These are phyloP conservation scores for Drosophila borealis DNA, from an alignment of 2,888 invertebrate species.

Conservation along the genomic window DNA sequence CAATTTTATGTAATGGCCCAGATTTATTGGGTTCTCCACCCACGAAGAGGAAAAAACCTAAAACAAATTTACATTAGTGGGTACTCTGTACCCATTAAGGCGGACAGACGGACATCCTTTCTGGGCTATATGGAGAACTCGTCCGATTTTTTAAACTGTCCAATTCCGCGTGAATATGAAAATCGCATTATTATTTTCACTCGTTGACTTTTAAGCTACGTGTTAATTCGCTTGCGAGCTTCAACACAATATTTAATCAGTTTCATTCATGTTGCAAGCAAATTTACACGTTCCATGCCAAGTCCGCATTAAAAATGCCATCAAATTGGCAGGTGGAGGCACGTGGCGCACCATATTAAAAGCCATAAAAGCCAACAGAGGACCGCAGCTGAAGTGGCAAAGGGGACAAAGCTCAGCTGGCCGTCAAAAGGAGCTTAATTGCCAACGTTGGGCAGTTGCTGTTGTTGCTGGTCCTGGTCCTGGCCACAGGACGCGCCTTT, in stretches of 20 bases:
- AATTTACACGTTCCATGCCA: conserved; percentile 85
- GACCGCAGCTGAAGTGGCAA: conserved; percentile 17
- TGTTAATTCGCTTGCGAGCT: conserved; percentile 26
- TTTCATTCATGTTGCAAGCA: conserved; percentile 22
- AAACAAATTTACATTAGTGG: not conserved
- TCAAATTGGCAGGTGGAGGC: conserved; percentile 44
- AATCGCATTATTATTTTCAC: not conserved
- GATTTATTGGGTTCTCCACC: not conserved
- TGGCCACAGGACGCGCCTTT: conserved; percentile 14
- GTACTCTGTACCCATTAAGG: too few relatives aligned
- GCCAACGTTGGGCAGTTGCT: conserved; percentile 30
- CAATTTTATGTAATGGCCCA: not conserved
- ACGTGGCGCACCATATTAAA: conserved; percentile 55
- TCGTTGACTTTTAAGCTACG: conserved; percentile 5
- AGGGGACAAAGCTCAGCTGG: conserved; percentile 44
- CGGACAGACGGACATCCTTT: too few relatives aligned
- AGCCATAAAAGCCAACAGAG: conserved; percentile 44
- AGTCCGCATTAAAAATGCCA: conserved; percentile 71
- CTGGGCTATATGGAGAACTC: too few relatives aligned
- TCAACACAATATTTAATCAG: conserved; percentile 21
- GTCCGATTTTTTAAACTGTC: not conserved
- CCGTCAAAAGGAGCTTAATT: conserved; percentile 71
- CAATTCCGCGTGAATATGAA: not conserved
- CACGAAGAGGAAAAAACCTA: too few relatives aligned
- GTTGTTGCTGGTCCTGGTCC: conserved; percentile 4